Base-by-base conservation (phyloP, 1,140 invertebrate species). In the Sycobia sp. region DNA sequence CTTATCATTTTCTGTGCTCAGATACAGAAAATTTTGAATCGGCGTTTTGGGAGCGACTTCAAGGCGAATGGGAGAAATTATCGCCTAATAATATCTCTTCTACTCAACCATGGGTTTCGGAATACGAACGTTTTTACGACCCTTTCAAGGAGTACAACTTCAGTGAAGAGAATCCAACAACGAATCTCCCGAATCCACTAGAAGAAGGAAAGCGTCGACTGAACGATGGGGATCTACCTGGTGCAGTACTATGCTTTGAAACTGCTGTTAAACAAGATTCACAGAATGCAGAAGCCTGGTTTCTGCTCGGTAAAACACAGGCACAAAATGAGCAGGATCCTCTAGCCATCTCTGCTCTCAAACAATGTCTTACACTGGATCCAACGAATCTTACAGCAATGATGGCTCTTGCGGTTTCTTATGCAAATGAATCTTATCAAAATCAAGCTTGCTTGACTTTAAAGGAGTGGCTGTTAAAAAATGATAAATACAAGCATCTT, bases 241-340 rank as follows among this genome's bases (percentile, higher is more conserved):
- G 94, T 69, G 97, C 97, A 23, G 96, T 98, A 1, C 81, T 99
- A 4, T 92, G 96, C 72, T 99, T 99, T 83, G 97, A 99, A 84
- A 93, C 94, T 57, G 96, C 96, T 39, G 93, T 90, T 8, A 90
- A 95, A 76, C 90, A 96, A 76, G 84, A 94, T 62, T 88, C 91
- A 3, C 84, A 90, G 34, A 91, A 94, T 76, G 76, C 87, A 0
- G 89, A 95, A 78, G 91, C 92, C 29, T 94, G 92, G 92, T 84
- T 90, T 44, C 76, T 92, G 25, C 80, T 95, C 8, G 93, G 92
- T 9, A 91, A 90, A 38, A 92, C 94, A 16, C 96, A 98, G 80
- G 95, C 96, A 34, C 94, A 98, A 83, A 95, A 95, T 78, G 86
- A 88, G 70, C 87, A 93, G 79, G 95, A 97, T 81, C 90, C 91